Base-by-base conservation (phyloP, 2,888 invertebrate genomes). In the Leucophenga montana region DNA sequence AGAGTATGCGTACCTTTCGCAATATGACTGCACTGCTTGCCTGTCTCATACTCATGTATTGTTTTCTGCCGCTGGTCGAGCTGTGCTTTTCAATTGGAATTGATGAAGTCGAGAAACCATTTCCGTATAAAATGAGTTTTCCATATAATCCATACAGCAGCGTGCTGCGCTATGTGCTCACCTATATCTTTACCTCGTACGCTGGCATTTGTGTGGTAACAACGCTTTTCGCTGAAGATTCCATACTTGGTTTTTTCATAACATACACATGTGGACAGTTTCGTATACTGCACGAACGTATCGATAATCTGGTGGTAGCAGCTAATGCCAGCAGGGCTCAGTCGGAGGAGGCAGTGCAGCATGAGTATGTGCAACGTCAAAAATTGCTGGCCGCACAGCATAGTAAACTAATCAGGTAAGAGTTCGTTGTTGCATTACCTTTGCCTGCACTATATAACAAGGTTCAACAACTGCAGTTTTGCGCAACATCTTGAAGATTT, bases 91-190 rank as follows among this genome's bases (percentile, higher is more conserved):
- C 72, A 53, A 22, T 72, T 9, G 81, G 73, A 3, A 18, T 73
- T 0, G 72, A 75, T 22, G 66, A 54, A 11, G 13, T 57, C 3
- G 59, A 66, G 0, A 88, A 86, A 68, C 89, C 88, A n/a, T 89
- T 88, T 75, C 89, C 89, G 0, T 89, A 89, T 66, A 87, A 87
- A 79, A 89, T 89, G 89, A 66, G 84, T 1, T 89, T 89, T 71
- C 88, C 88, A 0, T 89, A 77, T 67, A 76, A 87, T 73, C 85
- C 88, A 0, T 78, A 88, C 62, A 75, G 73, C 3, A 84, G 79
- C 33, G 80, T 82, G 81, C 53, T 70, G 3, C 67, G 70, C 20
- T 89, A 89, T 73, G 72, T 78, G 1, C 18, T 86, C 3, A 89
- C 89, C 0, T 89, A 89, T 65, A 68, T 87, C 2, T 86, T 88